Evolutionary conservation across 2,888 invertebrate genomes (phyloP), one percentile per base, ranked within the genome.

Genomic region (Rhyacophila evoluta): DNA sequence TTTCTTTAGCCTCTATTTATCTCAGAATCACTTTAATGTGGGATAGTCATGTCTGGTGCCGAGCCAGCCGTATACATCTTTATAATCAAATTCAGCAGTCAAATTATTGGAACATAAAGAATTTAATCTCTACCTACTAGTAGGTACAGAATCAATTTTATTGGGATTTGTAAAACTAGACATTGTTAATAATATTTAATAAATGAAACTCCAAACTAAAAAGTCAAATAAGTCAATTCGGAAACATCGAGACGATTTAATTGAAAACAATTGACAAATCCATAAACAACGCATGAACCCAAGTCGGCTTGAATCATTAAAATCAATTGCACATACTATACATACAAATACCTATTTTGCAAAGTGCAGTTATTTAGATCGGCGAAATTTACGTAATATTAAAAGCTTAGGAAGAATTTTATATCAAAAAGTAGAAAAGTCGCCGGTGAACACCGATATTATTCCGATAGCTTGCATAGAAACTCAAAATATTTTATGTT

Each of bases 91-190:
- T n/a, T n/a, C n/a, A n/a, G n/a, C n/a, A n/a, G n/a, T n/a, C n/a
- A n/a, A 12, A 39, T 12, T 19, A 55, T 55, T 55, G 55, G 55
- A 55, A 55, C 55, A 55, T 55, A 8, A 55, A 8, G 55, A 55
- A 55, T 55, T 55, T 25, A 55, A 55, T 55, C 55, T 55, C 55
- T 55, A 55, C 55, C 55, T 19, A 55, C 55, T 19, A 19, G 25
- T 55, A 55, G 55, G 55, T 19, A 55, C 19, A 4, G 29, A 2
- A 55, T 41, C 19, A 55, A 15, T 10, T 19, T 19, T 33, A 25
- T 2, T 10, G 19, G 15, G 4, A 39, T n/a, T 55, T 55, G 2
- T 15, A 41, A 0, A 41, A 0, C 41, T 33, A 19, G 55, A 25
- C 55, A 55, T 11, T 10, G n/a, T 38, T 38, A 38, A 19, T 55